Evolutionary conservation across 2,888 invertebrate species (phyloP).

Genomic region (Nycteola revayana): DNA sequence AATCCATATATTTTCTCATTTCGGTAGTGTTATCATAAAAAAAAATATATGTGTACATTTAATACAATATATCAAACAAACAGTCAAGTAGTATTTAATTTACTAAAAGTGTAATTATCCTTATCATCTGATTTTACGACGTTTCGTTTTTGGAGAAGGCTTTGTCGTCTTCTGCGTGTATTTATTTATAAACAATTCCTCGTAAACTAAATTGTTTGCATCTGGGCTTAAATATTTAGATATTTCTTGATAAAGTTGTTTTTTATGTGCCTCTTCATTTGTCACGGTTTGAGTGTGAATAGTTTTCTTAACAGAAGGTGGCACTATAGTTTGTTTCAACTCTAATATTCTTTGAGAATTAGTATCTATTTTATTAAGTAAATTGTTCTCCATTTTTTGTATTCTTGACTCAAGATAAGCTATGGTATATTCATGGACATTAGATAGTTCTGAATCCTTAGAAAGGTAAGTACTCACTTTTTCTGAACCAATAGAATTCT

Average conservation of each 20-base stretch:
- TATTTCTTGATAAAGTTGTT: conserved; percentile 59
- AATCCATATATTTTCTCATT: too few species aligned
- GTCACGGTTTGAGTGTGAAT: conserved; percentile 44
- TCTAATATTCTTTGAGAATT: conserved; percentile 59
- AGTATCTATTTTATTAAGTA: conserved; percentile 62
- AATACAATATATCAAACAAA: background rate
- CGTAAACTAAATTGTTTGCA: conserved; percentile 60
- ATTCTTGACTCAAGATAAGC: conserved; percentile 58
- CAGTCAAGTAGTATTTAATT: conserved; percentile 1
- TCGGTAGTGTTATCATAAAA: too few species aligned
- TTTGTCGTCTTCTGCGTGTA: conserved; percentile 28
- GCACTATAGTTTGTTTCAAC: conserved; percentile 39
- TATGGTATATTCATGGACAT: conserved; percentile 43
- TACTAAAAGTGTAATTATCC: conserved; percentile 1
- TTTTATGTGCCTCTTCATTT: conserved; percentile 51
- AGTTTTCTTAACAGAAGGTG: conserved; percentile 26
- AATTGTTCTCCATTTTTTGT: conserved; percentile 58
- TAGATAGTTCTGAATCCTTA: conserved; percentile 32
- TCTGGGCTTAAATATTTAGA: conserved; percentile 61
- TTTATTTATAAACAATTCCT: conserved; percentile 67
- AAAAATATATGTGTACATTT: background rate
- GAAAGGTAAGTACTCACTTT: conserved; percentile 21
- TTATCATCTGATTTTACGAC: conserved; percentile 36
- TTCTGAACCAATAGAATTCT: conserved; percentile 10
- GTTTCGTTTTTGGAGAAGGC: conserved; percentile 32